Conservation (phyloP, 2,113 vertebrate species). For the Phyllopteryx taeniolatus region DNA sequence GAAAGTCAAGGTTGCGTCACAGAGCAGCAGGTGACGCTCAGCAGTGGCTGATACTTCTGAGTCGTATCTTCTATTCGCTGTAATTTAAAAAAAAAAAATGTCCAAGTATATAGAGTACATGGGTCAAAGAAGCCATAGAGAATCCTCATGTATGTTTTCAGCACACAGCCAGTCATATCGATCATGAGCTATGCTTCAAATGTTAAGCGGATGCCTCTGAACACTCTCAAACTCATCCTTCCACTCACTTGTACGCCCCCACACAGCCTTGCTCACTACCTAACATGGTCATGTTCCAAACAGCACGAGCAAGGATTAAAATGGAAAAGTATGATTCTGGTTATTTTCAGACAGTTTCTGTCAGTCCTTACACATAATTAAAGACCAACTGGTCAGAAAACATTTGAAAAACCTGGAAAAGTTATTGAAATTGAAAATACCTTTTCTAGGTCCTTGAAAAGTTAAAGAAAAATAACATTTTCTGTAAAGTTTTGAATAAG, state of each 20-base stretch:
- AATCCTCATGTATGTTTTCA: conserved; percentile 20
- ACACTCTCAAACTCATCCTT: conserved; percentile 52
- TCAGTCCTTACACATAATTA: conserved; percentile 1
- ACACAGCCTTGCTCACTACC: conserved; percentile 47
- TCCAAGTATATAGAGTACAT: background rate
- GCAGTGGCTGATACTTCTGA: background rate
- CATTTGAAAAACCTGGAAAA: conserved; percentile 2
- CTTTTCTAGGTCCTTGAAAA: too few relatives aligned
- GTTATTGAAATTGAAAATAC: too few relatives aligned
- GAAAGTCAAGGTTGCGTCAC: conserved; percentile 15
- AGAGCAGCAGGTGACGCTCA: background rate
- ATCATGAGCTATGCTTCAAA: conserved; percentile 33
- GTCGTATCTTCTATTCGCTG: background rate
- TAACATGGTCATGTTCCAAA: conserved; percentile 54
- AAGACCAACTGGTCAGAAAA: conserved; percentile 24
- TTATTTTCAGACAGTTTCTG: conserved; percentile 39
- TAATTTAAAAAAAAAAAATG: too few relatives aligned
- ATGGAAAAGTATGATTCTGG: conserved; percentile 33
- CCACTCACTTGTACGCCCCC: conserved; percentile 64
- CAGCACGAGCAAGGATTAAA: conserved; percentile 46
- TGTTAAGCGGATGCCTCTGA: conserved; percentile 48
- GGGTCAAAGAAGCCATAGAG: conserved; percentile 10
- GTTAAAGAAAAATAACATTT: too few relatives aligned
- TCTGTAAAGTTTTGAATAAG: too few relatives aligned
- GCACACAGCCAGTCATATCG: conserved; percentile 33